Conservation (phyloP, 30 jellyfish, hydroid and myxozoan species). For the Cassiopea xamachana region DNA sequence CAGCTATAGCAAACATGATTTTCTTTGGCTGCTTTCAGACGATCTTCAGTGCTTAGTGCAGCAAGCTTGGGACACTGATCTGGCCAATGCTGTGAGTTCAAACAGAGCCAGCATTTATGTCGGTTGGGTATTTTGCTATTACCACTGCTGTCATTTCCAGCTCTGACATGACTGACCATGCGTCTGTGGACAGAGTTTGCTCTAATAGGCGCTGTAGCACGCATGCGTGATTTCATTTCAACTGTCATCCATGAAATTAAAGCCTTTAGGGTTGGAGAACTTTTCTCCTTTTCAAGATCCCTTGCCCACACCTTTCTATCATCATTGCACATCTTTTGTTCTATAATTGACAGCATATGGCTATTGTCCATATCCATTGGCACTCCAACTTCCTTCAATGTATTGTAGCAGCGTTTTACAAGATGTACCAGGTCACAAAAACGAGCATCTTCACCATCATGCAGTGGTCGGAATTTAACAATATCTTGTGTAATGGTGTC, state of each 20-base stretch:
- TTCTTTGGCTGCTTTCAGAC: conserved; percentile 59
- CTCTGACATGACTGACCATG: conserved; percentile 50
- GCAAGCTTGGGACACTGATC: conserved; percentile 65
- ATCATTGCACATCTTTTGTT: conserved; percentile 78
- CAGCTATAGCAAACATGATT: conserved; percentile 75
- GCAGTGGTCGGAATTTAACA: conserved; percentile 57
- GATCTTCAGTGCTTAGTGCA: conserved; percentile 56
- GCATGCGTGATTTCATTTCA: conserved; percentile 76
- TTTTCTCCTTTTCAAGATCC: conserved; percentile 47
- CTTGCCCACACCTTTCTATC: conserved; percentile 71
- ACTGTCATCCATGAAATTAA: conserved; percentile 75
- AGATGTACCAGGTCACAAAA: conserved; percentile 74
- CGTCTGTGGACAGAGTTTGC: conserved; percentile 63
- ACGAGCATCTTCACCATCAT: conserved; percentile 80
- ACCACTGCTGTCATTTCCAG: conserved; percentile 62
- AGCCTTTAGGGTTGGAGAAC: conserved; percentile 49
- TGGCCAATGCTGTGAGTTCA: conserved; percentile 67
- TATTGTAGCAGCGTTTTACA: conserved; percentile 69
- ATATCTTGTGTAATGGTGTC: conserved; percentile 81
- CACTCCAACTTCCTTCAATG: conserved; percentile 62
- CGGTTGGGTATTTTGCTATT: conserved; percentile 48
- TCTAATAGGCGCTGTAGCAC: conserved; percentile 77
- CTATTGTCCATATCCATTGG: conserved; percentile 77
- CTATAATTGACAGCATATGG: conserved; percentile 71
- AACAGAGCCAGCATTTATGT: conserved; percentile 73